Conservation (phyloP, 2,888 invertebrate species). For the Sminthurides aquaticus region DNA sequence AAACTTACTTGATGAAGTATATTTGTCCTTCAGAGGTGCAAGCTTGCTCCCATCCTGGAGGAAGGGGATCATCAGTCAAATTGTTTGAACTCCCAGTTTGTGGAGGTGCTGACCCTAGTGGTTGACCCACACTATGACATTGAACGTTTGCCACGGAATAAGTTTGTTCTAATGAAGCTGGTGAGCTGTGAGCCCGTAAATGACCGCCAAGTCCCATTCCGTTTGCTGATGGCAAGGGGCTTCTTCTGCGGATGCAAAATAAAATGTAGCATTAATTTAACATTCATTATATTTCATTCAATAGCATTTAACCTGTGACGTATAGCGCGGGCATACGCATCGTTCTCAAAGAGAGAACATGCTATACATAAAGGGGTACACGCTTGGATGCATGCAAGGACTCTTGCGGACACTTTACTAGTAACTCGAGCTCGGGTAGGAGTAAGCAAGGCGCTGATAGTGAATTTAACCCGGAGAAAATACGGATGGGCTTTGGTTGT, state of each 20-base stretch:
- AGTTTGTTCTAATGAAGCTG: slow-evolving; percentile 89
- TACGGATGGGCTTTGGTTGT: no score
- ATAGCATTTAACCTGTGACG: no score
- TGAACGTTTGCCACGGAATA: slow-evolving; percentile 57
- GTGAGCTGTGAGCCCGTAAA: slow-evolving; percentile 90
- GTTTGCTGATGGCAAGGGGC: slow-evolving; percentile 35
- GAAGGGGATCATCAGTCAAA: slow-evolving; percentile 74
- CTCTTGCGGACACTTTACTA: no score
- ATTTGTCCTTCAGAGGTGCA: slow-evolving; percentile 75
- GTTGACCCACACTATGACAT: slow-evolving; percentile 46
- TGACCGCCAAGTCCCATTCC: slow-evolving; percentile 50
- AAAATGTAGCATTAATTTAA: no score
- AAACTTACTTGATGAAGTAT: slow-evolving; percentile 67
- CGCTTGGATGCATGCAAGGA: no score
- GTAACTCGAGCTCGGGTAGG: no score
- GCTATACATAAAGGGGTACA: no score
- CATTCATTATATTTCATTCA: neutral
- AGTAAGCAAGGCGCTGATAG: no score
- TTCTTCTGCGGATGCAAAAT: slow-evolving; percentile 34
- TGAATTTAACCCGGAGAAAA: no score
- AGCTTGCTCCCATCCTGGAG: slow-evolving; percentile 83
- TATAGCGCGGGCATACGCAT: no score
- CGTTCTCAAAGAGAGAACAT: no score
- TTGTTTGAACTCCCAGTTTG: slow-evolving; percentile 40
- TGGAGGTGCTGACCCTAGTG: slow-evolving; percentile 33